phyloP scores from a whole-genome alignment of 2,113 vertebrate species.

The Brienomyrus brachyistius region DNA sequence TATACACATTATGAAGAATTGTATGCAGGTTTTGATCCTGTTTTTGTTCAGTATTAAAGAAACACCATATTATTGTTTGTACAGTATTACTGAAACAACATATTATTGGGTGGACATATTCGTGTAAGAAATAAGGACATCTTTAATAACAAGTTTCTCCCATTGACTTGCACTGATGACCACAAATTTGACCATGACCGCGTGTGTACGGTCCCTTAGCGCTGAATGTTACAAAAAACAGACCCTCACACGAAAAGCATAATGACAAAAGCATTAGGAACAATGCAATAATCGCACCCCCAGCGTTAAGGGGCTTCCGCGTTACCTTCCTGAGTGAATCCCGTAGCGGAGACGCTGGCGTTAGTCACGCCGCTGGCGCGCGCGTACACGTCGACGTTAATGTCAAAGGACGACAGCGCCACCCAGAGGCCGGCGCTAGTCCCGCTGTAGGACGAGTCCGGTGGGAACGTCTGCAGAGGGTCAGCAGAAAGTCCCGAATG shows the following conservation, averaged over 20 bases:
- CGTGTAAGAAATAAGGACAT: not conserved
- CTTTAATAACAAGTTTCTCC: not conserved
- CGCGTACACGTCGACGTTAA: conserved; percentile 9
- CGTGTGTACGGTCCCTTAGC: not conserved
- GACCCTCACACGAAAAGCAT: not conserved
- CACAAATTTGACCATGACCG: not conserved
- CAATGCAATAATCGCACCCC: not conserved
- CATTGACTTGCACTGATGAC: not conserved
- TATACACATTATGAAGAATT: not conserved
- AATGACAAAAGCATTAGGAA: too few relatives aligned
- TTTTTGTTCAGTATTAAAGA: not conserved
- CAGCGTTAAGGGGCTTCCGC: not conserved
- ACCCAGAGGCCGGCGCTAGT: conserved; percentile 22
- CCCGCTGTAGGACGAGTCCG: conserved; percentile 18
- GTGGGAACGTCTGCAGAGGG: conserved; percentile 10
- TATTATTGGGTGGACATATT: not conserved
- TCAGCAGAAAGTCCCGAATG: not conserved
- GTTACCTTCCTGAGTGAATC: conserved; percentile 12
- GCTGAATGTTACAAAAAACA: not conserved
- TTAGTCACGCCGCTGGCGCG: not conserved
- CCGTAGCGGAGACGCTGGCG: conserved; percentile 1
- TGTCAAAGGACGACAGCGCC: not conserved
- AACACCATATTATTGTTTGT: too few relatives aligned
- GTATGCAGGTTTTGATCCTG: not conserved
- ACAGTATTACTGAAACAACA: not conserved